These are phyloP conservation scores for Pogonomyrmex barbatus DNA, from an alignment of 1,140 invertebrate genomes.

Conservation along the genomic window DNA sequence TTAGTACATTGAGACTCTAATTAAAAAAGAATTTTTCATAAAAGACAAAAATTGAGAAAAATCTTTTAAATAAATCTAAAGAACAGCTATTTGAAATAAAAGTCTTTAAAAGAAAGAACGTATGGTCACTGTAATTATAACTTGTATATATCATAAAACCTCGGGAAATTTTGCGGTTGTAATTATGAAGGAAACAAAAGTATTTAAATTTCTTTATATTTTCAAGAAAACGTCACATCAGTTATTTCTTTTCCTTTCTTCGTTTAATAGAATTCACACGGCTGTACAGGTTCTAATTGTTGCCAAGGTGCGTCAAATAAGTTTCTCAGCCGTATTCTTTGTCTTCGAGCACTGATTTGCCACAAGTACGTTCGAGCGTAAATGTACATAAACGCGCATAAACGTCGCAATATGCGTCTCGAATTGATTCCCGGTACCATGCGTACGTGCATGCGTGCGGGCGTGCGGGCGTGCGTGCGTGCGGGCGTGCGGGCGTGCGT, in stretches of 20 bases:
- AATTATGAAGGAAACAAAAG: neutral
- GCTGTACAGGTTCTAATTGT: no score
- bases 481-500: slow-evolving; percentile 28
- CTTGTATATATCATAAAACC: neutral
- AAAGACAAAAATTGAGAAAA: no score
- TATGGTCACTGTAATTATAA: neutral
- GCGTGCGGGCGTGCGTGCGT: slow-evolving; percentile 9
- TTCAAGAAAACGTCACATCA: no score
- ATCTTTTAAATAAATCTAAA: no score
- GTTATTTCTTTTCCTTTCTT: neutral
- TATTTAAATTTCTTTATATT: neutral
- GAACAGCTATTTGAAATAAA: no score
- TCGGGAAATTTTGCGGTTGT: neutral
- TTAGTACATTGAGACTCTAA: no score
- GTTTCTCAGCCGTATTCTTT: slow-evolving; percentile 24
- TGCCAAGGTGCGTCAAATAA: neutral
- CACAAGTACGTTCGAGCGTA: slow-evolving; percentile 17
- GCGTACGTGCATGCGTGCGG: slow-evolving; percentile 1
- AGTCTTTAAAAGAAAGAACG: no score
- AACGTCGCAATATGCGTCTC: slow-evolving; percentile 58
- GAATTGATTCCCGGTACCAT: slow-evolving; percentile 48
- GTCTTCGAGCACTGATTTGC: slow-evolving; percentile 5
- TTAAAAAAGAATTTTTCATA: no score
- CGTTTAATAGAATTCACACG: neutral
- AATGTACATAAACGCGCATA: slow-evolving; percentile 51